Evolutionary conservation across 2,888 invertebrate species (phyloP).

Genomic region (Nasonia oneida): DNA sequence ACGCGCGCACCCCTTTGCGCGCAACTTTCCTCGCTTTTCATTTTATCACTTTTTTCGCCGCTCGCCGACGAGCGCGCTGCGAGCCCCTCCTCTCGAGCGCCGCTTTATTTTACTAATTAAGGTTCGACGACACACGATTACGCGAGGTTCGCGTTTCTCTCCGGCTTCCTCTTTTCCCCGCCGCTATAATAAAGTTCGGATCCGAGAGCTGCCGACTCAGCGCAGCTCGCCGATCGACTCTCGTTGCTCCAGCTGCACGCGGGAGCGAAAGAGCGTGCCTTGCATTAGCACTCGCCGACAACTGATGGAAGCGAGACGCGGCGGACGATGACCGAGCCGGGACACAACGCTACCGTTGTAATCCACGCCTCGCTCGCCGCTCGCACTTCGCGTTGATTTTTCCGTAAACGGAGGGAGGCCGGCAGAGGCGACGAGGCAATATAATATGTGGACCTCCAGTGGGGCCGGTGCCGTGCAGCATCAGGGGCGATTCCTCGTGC

Average conservation of each 20-base stretch:
- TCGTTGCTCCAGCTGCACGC: neutral
- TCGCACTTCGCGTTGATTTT: too few relatives aligned
- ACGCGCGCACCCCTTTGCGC: neutral
- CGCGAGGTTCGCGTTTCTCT: neutral
- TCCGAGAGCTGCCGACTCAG: neutral
- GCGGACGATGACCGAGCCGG: constrained; percentile 47
- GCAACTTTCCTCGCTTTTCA: constrained; percentile 43
- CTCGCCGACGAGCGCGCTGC: neutral
- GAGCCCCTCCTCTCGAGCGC: neutral
- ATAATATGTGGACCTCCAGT: constrained; percentile 25
- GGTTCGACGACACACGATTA: constrained; percentile 4
- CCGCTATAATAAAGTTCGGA: constrained; percentile 43
- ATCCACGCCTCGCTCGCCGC: constrained; percentile 62
- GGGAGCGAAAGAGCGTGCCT: neutral
- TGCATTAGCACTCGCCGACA: neutral
- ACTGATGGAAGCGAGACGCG: constrained; percentile 34
- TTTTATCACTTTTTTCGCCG: constrained; percentile 48
- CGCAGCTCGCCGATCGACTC: constrained; percentile 27
- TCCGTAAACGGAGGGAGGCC: neutral
- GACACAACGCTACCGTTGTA: constrained; percentile 74
- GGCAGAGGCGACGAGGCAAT: constrained; percentile 15
- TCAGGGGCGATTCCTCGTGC: constrained; percentile 47
- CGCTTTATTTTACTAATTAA: constrained; percentile 49
- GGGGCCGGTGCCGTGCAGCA: neutral
- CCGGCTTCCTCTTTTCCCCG: neutral